Percentiles rank a stretch among this genome's conserved stretches.
These are phyloP conservation scores for Rutilus rutilus DNA, from an alignment of 2,113 vertebrate species.

Conservation along the genomic window DNA sequence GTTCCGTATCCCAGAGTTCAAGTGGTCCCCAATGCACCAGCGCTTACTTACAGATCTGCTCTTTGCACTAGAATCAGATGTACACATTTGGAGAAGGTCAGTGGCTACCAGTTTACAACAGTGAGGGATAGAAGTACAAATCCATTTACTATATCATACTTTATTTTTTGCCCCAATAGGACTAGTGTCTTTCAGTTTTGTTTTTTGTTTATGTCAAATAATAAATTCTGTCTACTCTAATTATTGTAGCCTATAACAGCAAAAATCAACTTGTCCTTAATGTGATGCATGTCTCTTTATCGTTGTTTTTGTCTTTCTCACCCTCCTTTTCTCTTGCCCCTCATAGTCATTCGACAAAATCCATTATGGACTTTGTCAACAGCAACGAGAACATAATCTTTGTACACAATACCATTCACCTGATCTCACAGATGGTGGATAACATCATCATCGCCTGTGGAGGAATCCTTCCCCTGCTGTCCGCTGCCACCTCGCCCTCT, in stretches of 20 bases:
- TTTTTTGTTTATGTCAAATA: neutral
- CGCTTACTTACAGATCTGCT: conserved; percentile 94
- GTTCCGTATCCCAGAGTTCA: conserved; percentile 99
- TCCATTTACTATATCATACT: neutral
- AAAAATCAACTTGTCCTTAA: neutral
- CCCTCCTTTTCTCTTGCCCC: neutral
- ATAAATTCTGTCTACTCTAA: neutral
- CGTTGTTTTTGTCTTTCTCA: conserved; percentile 54
- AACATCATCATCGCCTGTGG: conserved; percentile 92
- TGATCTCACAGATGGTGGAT: conserved; percentile 93
- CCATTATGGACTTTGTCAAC: conserved; percentile 92
- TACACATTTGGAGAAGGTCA: conserved; percentile 98
- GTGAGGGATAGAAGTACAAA: neutral
- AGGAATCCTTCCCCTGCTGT: conserved; percentile 93
- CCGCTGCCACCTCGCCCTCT: conserved; percentile 94
- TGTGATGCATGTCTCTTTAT: neutral
- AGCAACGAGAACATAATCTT: conserved; percentile 94
- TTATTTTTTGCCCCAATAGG: too few relatives aligned
- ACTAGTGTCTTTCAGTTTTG: too few relatives aligned
- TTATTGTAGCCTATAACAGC: neutral
- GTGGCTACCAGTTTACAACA: neutral
- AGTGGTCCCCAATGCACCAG: conserved; percentile 99
- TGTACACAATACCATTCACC: conserved; percentile 92
- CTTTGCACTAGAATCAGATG: conserved; percentile 96
- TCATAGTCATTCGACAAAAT: conserved; percentile 86